These are phyloP conservation scores for Nannospalax galili DNA, from an alignment of 2,113 vertebrate species.

Conservation along the genomic window DNA sequence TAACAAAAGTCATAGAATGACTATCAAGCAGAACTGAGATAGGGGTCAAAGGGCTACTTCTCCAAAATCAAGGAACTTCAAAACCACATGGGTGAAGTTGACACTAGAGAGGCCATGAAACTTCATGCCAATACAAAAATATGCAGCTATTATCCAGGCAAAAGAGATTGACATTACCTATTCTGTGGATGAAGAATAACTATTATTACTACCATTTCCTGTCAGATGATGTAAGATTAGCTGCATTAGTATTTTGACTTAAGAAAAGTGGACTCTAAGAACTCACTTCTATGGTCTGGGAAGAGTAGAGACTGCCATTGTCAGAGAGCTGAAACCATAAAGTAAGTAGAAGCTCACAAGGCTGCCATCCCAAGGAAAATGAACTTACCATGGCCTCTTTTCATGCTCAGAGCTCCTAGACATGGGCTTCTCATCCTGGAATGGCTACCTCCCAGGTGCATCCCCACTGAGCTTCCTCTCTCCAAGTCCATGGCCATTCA, in stretches of 20 bases:
- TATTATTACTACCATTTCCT: background rate
- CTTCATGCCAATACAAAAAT: background rate
- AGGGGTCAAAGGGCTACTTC: background rate
- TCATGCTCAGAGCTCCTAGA: background rate
- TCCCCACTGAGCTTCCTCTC: too few species aligned
- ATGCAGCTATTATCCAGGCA: background rate
- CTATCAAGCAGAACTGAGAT: background rate
- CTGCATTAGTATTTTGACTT: background rate
- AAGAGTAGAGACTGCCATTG: background rate
- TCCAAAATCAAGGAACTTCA: background rate
- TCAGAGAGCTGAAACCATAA: background rate
- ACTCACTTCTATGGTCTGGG: background rate
- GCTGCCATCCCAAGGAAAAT: background rate
- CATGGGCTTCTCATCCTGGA: background rate
- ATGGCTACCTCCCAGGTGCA: background rate
- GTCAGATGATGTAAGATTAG: background rate
- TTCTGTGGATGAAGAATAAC: background rate
- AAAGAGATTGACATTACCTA: background rate
- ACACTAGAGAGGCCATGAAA: background rate
- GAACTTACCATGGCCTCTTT: background rate
- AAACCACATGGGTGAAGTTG: background rate
- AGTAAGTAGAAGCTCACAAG: background rate
- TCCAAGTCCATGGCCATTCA: background rate
- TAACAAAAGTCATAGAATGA: too few species aligned
- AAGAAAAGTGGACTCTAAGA: background rate